Evolutionary conservation across 2,797 vertebrate species (phyloP), one percentile per base, ranked within the genome.

Genomic region (Catamblyrhynchus diadema): DNA sequence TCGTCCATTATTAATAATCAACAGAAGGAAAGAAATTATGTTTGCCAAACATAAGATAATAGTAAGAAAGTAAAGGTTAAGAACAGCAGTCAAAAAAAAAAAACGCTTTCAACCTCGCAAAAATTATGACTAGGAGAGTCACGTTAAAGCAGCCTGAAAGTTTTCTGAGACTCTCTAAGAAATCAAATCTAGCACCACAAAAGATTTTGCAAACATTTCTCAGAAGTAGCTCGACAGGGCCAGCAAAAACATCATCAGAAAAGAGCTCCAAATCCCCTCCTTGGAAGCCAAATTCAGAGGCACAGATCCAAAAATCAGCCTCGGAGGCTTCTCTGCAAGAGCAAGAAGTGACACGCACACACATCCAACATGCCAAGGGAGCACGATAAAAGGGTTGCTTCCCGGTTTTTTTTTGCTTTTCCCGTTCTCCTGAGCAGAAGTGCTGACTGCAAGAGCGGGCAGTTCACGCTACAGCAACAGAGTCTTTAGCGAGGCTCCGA

Each of bases 301-400:
- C 75, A 60, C 16, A 14, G 39, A 85, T 64, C 20, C 81, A 74
- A 59, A 88, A 65, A 5, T 14, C 14, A 71, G 74, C 70, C 57
- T 70, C 25, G 15, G 48, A 74, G 28, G 14, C 44, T 85, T 28
- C 86, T 41, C 27, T 9, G 5, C 28, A 10, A 22, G 17, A 54
- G 59, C 53, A 53, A 72, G 73, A 56, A 65, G 32, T 2, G 50
- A 45, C 50, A 62, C 1, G 3, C 53, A 5, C 3, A 6, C 18
- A 12, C 25, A 33, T 23, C 28, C 37, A 19, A 3, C 44, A 7
- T 0, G 24, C 37, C 32, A 37, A 30, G 10, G 21, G 42, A 82
- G 33, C 30, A 27, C 0, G 3, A 39, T 39, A 5, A 1, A 16
- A 37, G 30, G 5, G 19, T 0, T 44, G 1, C 27, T 48, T 20